A percentile compares a stretch with the other conserved stretches of the same genome.
Evolutionary conservation across 2,888 invertebrate species (phyloP).

Genomic region (Tromatobia lineatoria): DNA sequence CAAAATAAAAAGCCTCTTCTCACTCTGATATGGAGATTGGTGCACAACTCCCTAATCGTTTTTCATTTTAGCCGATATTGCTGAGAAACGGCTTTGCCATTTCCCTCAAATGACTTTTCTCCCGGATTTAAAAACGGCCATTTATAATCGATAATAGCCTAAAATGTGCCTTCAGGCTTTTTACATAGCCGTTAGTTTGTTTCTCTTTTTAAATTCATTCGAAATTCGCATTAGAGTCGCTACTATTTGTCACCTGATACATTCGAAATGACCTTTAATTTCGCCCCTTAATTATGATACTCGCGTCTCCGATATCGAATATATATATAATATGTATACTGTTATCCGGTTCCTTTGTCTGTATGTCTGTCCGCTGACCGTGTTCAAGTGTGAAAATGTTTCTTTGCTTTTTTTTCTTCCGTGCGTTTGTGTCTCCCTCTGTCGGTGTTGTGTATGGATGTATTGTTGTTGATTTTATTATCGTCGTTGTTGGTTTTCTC

Average conservation of each 20-base stretch:
- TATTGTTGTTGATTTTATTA: background rate
- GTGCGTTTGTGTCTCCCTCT: conserved; percentile 25
- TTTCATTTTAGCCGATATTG: conserved; percentile 25
- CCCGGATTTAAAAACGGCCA: conserved; percentile 8
- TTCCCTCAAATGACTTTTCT: background rate
- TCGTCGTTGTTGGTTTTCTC: conserved; percentile 20
- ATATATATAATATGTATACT: background rate
- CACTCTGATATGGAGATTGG: conserved; percentile 64
- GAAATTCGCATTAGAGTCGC: conserved; percentile 19
- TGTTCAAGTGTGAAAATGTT: background rate
- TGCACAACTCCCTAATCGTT: conserved; percentile 55
- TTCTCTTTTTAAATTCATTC: conserved; percentile 4
- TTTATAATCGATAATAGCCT: conserved; percentile 42
- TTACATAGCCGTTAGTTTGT: conserved; percentile 22
- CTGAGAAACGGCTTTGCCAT: conserved; percentile 4
- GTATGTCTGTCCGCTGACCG: conserved; percentile 1
- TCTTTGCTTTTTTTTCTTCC: conserved; percentile 9
- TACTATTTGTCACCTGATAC: conserved; percentile 17
- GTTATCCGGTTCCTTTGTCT: conserved; percentile 20
- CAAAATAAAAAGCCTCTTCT: conserved; percentile 53
- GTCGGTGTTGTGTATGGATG: conserved; percentile 10
- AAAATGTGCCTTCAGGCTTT: conserved; percentile 9
- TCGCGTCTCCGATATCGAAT: conserved; percentile 14
- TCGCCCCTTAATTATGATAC: background rate
- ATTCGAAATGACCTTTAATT: conserved; percentile 19